Conservation (phyloP, 2,797 vertebrate species). For the Phyllotis vaccarum region DNA sequence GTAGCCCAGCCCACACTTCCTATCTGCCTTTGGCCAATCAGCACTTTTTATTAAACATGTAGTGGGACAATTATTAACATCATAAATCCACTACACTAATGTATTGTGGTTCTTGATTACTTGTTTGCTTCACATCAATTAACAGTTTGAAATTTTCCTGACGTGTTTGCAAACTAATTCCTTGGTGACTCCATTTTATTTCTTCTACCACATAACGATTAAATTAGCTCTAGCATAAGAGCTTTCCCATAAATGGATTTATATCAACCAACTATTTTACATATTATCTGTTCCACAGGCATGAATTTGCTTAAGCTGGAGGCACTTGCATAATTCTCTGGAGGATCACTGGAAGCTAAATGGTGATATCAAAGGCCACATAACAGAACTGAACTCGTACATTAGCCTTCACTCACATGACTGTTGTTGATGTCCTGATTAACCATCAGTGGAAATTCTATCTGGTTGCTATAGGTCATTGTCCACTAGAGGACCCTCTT, state of each 20-base stretch:
- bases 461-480: not conserved
- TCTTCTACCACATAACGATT: constrained; percentile 10
- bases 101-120: constrained; percentile 2
- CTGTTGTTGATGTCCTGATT: not conserved
- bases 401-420: not conserved
- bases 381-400: not conserved
- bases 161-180: constrained; percentile 63
- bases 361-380: not conserved
- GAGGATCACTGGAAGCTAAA: not conserved
- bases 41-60: too few species aligned
- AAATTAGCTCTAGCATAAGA: not conserved
- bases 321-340: not conserved
- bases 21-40: too few species aligned
- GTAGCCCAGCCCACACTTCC: too few species aligned
- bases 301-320: not conserved
- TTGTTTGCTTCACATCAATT: constrained; percentile 50
- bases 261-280: not conserved
- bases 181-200: constrained; percentile 35
- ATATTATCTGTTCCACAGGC: not conserved
- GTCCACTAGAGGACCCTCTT: not conserved
- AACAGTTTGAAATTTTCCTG: constrained; percentile 58
- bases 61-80: too few species aligned
- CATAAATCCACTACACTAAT: too few species aligned
- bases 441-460: not conserved
- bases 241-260: not conserved